phyloP scores from a whole-genome alignment of 2,888 invertebrate species.

The Amphipoea oculea region DNA sequence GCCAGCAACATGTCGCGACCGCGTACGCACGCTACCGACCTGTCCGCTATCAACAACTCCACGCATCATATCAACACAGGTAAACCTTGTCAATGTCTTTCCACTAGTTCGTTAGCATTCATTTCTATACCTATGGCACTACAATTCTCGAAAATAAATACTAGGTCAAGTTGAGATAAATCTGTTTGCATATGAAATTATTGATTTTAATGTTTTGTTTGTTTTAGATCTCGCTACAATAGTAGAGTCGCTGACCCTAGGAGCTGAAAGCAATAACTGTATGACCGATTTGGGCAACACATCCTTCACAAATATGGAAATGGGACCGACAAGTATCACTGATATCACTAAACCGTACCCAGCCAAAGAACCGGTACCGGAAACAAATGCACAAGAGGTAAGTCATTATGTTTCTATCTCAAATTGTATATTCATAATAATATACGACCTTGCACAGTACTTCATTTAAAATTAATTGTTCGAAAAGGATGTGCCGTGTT shows the following conservation, averaged over 20 bases:
- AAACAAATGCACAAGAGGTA: slow-evolving; percentile 84
- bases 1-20: slow-evolving; percentile 92
- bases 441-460: not conserved
- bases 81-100: slow-evolving; percentile 54
- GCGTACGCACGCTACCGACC: slow-evolving; percentile 89
- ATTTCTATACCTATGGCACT: not conserved
- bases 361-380: slow-evolving; percentile 87
- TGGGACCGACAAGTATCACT: slow-evolving; percentile 89
- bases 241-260: slow-evolving; percentile 94
- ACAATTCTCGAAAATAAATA: not conserved
- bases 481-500: not conserved
- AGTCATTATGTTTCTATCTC: slow-evolving; percentile 47
- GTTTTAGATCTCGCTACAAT: slow-evolving; percentile 95
- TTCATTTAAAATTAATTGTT: not conserved
- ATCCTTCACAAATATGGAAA: slow-evolving; percentile 89
- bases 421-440: not conserved
- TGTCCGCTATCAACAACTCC: slow-evolving; percentile 93
- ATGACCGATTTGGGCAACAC: slow-evolving; percentile 86
- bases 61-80: slow-evolving; percentile 91
- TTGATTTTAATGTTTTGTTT: not conserved
- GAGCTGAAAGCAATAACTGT: slow-evolving; percentile 91
- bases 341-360: slow-evolving; percentile 89
- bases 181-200: not conserved
- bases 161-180: not conserved
- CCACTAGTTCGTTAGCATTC: not conserved